Conservation (phyloP, 2,797 vertebrate species). For the Nasua narica region DNA sequence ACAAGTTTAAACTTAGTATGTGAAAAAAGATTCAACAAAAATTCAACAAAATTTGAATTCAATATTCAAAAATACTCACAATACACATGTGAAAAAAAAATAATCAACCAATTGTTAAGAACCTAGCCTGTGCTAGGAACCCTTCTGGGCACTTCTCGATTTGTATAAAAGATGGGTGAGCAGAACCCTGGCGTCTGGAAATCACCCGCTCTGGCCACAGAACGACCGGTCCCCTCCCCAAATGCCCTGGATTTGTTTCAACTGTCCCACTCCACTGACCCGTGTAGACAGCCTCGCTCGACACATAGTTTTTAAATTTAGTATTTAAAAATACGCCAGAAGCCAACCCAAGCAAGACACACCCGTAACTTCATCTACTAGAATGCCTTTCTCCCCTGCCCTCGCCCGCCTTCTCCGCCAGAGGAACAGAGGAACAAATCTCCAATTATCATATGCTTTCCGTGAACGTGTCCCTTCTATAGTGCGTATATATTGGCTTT, state of each 20-base stretch:
- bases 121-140: background rate
- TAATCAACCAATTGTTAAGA: background rate
- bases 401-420: background rate
- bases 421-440: accelerated
- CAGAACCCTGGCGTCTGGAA: background rate
- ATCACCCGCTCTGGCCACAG: background rate
- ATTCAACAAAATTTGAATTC: background rate
- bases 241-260: background rate
- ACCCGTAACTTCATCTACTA: accelerated
- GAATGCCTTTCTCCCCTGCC: background rate
- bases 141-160: background rate
- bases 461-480: accelerated
- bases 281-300: background rate
- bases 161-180: accelerated
- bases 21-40: background rate
- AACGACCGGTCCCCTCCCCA: background rate
- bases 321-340: background rate
- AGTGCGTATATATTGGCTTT: accelerated
- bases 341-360: background rate
- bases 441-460: accelerated
- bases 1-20: background rate
- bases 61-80: background rate
- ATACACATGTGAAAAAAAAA: background rate
- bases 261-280: background rate
- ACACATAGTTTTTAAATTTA: background rate